phyloP scores from a whole-genome alignment of 2,113 vertebrate genomes.

The Lathamus discolor region DNA sequence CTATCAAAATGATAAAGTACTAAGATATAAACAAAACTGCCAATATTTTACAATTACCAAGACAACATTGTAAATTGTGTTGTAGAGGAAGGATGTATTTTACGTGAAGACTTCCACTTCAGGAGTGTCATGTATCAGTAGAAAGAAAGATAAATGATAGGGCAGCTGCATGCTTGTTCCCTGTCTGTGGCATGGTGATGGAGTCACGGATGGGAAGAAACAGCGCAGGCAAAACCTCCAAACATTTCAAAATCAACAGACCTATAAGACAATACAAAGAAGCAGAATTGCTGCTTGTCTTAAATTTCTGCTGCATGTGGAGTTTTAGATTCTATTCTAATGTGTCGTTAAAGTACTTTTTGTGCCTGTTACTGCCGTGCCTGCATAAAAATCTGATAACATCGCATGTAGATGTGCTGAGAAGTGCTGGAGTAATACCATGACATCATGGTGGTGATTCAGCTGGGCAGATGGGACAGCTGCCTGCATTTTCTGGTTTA shows the following conservation, averaged over 20 bases:
- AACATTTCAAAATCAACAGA: not conserved
- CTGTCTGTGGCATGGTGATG: not conserved
- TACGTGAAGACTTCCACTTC: not conserved
- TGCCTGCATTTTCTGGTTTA: constrained; percentile 29
- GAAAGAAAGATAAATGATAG: not conserved
- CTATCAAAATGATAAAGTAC: not conserved
- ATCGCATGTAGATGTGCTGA: not conserved
- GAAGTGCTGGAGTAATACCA: not conserved
- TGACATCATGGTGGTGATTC: not conserved
- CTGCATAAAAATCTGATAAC: not conserved
- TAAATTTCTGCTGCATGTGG: not conserved
- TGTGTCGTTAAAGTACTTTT: not conserved
- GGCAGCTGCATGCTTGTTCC: not conserved
- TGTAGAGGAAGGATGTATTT: not conserved
- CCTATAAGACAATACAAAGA: not conserved
- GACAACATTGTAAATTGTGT: not conserved
- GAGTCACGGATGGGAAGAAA: not conserved
- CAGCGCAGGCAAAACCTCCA: not conserved
- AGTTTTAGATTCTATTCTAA: not conserved
- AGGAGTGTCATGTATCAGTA: not conserved
- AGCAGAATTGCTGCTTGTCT: not conserved
- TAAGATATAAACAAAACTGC: not conserved
- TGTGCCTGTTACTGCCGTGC: not conserved
- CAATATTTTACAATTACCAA: not conserved
- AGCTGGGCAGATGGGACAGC: not conserved